Evolutionary conservation across 1,140 invertebrate species (phyloP), one percentile per base, ranked within the genome.

Genomic region (Calephelis virginiensis): DNA sequence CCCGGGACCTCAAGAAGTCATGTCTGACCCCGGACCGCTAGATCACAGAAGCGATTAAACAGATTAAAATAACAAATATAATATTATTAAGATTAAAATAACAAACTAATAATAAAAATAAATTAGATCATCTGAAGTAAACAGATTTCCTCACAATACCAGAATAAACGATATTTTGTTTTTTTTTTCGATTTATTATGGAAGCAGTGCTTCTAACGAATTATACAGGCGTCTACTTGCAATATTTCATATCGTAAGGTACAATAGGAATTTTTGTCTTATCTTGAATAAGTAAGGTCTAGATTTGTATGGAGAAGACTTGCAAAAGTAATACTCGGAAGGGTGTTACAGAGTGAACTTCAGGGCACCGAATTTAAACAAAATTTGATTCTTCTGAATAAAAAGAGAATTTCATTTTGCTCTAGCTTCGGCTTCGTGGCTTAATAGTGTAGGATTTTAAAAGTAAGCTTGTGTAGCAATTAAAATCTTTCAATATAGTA

Each of bases 341-440:
- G 5, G 53, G 53, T 56, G 53, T 12, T 56, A 56, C 5, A 9
- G 17, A 28, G 53, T 37, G 53, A 56, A 56, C 17, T 56, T 37
- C 53, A 9, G 28, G 17, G 50, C 10, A 12, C 37, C 37, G 17
- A 56, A 12, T 37, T 53, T 53, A 13, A 53, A 53, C 49, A 53
- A 53, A 53, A 53, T 53, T 53, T 53, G 49, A 53, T 53, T 53
- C 8, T 53, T 53, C 4, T 8, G 14, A 53, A 53, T 17, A 53
- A 4, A 17, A 8, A 17, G 49, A 28, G 14, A 8, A 8, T 17
- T 28, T 5, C 11, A 53, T 53, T 17, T 53, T 53, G 14, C 14
- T 5, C 9, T 17, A 53, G 14, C 49, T 8, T 53, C 11, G 14
- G 0, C 28, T 28, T 28, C 5, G 28, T 28, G 28, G 28, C 28